A percentile compares a stretch with the other conserved stretches of the same genome.
Evolutionary conservation across 2,797 vertebrate genomes (phyloP).

Genomic region (Alca torda): DNA sequence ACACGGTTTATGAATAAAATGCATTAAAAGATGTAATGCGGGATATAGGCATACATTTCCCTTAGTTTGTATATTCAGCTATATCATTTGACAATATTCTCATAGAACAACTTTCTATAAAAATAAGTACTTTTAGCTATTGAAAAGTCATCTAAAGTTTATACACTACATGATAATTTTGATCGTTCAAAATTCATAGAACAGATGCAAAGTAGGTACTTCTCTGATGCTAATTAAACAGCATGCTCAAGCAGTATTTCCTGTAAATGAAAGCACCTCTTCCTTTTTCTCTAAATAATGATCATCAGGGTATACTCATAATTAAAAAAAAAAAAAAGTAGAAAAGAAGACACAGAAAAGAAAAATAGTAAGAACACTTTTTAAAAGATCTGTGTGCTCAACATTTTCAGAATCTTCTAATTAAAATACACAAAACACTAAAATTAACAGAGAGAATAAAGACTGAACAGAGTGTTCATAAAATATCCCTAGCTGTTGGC

Average conservation of each 20-base stretch:
- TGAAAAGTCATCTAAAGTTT: not conserved
- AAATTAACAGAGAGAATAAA: constrained; percentile 10
- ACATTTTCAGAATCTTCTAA: not conserved
- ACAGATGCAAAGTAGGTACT: not conserved
- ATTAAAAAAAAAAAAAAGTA: not conserved
- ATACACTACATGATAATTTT: not conserved
- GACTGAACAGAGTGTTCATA: not conserved
- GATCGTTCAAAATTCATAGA: not conserved
- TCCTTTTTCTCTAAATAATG: not conserved
- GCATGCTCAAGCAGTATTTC: not conserved
- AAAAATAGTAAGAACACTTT: not conserved
- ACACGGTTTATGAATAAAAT: constrained; percentile 11
- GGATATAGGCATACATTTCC: not conserved
- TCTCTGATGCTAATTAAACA: constrained; percentile 22
- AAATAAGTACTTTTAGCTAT: not conserved
- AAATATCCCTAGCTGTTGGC: not conserved
- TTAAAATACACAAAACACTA: not conserved
- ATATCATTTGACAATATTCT: not conserved
- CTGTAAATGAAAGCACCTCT: constrained; percentile 10
- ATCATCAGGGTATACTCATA: not conserved
- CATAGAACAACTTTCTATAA: not conserved
- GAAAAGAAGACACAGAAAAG: not conserved
- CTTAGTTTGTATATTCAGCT: not conserved
- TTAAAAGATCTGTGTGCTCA: not conserved
- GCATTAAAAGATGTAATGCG: not conserved